Base-by-base conservation (phyloP, 2,797 vertebrate genomes). In the Halcyon leucocephala region DNA sequence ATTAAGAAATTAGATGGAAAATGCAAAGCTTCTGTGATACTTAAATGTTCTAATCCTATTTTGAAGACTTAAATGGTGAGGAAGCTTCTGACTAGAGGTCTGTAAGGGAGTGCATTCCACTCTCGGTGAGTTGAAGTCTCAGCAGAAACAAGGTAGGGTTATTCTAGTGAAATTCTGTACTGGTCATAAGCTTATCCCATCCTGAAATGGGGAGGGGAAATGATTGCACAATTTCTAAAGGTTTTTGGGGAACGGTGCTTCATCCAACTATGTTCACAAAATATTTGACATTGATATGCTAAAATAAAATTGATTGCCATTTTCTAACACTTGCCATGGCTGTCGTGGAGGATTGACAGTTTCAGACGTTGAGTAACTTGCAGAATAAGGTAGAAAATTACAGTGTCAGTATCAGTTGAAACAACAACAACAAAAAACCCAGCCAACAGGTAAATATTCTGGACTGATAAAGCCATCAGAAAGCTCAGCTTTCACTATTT, bases 41-140 rank as follows among this genome's bases (percentile, higher is more conserved):
- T 79, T 90, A 70, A 89, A 86, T 76, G 55, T 33, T 5, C 33
- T 93, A 88, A 96, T 96, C 77, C 85, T 58, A 14, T 90, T 95
- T 90, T 31, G 69, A 33, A 54, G 51, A 37, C 6, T 81, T 71
- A 72, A 65, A 41, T 70, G 66, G 61, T 90, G 72, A 69, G 14
- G 19, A 80, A 58, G 51, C 69, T 78, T 82, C 37, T 57, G 49
- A 24, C 61, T 57, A 58, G 42, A 52, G 66, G 11, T 79, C 58
- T 62, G 28, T 48, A 44, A 58, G 42, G 61, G 41, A 41, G 19
- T 48, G 87, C 44, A 83, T 88, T 79, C 57, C 41, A 17, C 28
- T 88, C 42, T 6, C 58, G 72, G 57, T 89, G 60, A 89, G 55
- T 31, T 76, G 4, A 82, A 74, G 58, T 46, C 77, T 31, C 46